Base-by-base conservation (phyloP, 1,140 invertebrate genomes). In the Caenorhabditis remanei region DNA sequence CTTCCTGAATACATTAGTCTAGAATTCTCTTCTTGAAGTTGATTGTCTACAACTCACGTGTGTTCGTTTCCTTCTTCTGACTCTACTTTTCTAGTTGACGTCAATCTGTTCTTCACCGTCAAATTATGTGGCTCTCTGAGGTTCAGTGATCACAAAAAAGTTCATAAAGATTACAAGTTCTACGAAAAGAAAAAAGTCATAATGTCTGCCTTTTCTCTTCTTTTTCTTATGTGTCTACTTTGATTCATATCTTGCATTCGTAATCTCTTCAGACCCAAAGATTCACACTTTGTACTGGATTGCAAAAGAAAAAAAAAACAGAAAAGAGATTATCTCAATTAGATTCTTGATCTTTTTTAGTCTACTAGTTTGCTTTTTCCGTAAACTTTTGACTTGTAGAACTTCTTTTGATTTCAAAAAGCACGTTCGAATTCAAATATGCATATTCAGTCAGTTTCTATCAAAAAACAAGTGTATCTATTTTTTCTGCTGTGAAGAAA, bases 211-310 rank as follows among this genome's bases (percentile, higher is more conserved):
- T n/a, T 71, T 46, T 24, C 21, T 46, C 65, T 46, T 8, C 41
- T 16, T 43, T 19, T 71, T n/a, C 65, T 71, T 19, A 40, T 19
- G 14, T 71, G 40, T 43, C 41, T 71, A 43, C 65, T 71, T 71
- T 71, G 40, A 4, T 46, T 16, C 65, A 19, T 32, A 13, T 63
- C 21, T 63, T 32, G 21, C 61, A 63, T 40, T 21, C 9, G 13
- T 11, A 53, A 53, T 63, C 24, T 63, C n/a, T 63, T 58, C 14
- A 58, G 14, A 14, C 55, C 19, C 8, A 32, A 32, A 32, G 61
- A 32, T 63, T 32, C 61, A 63, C 61, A 63, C 61, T 63, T 63
- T 63, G 61, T 63, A 63, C 61, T 40, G 61, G 61, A 63, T 63
- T 63, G 24, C 61, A 63, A 53, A 53, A 63, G 24, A 63, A 63